phyloP scores from a whole-genome alignment of 1,140 invertebrate genomes.

The Lucilia cuprina region DNA sequence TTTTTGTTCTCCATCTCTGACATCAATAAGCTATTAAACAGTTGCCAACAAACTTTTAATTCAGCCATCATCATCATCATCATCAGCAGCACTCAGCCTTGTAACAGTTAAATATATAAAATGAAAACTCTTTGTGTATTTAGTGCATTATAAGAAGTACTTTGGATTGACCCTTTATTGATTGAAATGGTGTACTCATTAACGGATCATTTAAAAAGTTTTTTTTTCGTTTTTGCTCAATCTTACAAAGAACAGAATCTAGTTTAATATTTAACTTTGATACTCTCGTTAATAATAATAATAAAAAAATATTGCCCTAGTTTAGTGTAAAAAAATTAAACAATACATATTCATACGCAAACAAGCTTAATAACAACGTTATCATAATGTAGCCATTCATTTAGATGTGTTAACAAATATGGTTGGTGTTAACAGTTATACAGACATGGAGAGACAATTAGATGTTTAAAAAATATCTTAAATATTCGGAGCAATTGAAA shows the following conservation, averaged over 20 bases:
- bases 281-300: background rate
- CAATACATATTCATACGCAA: background rate
- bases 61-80: no score
- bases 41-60: no score
- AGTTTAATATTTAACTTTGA: background rate
- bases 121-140: background rate
- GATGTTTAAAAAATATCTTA: no score
- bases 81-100: no score
- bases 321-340: background rate
- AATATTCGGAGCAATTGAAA: no score
- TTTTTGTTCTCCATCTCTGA: no score
- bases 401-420: background rate
- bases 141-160: background rate
- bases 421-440: background rate
- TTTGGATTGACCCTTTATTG: slow-evolving; percentile 1
- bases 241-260: background rate
- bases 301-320: background rate
- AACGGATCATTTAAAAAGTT: background rate
- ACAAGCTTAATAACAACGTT: no score
- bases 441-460: no score
- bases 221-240: background rate
- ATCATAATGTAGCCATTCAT: background rate
- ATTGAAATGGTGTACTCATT: background rate
- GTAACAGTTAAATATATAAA: no score
- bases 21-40: no score